Evolutionary conservation across 2,113 vertebrate species (phyloP), one percentile per base, ranked within the genome.

Genomic region (Otis tarda): DNA sequence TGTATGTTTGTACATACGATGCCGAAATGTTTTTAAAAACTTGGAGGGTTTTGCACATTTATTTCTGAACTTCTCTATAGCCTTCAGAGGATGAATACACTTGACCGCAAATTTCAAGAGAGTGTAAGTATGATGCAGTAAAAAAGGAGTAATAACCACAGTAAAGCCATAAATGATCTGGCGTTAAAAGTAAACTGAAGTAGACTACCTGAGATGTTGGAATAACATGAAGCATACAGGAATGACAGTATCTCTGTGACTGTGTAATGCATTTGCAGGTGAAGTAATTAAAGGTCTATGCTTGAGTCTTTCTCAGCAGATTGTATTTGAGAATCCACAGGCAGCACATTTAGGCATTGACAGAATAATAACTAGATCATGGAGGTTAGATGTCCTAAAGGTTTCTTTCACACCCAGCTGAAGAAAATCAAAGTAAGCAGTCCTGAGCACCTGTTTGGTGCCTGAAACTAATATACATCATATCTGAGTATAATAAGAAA

Each of bases 41-140:
- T 71, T 18, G 4, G 9, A 1, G 3, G 0, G 1, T 37, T 57
- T 56, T 73, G 14, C 12, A 70, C 14, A 9, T 67, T 74, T 39
- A 67, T 7, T 71, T 83, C 30, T 82, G 21, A 78, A 49, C 6
- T 64, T 88, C 39, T 67, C 6, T 67, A 6, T 39, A 23, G 8
- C 28, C 9, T 59, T 83, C 43, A 56, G 35, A 64, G 27, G 24
- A 71, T 70, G 12, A 81, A 61, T 41, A 41, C 10, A 19, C 10
- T 28, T 5, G 2, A 65, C 9, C 10, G 30, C 4, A 53, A 69
- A 69, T 90, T 70, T 88, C 12, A 81, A 56, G 19, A 59, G 5
- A 45, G 12, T 59, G 10, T 41, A 83, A 80, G 11, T 39, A 25
- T 24, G 17, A 41, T 59, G 18, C 1, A 5, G 5, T 68, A 57